Base-by-base conservation (phyloP, 92 coral and sea anemone species). In the Montipora capitata region DNA sequence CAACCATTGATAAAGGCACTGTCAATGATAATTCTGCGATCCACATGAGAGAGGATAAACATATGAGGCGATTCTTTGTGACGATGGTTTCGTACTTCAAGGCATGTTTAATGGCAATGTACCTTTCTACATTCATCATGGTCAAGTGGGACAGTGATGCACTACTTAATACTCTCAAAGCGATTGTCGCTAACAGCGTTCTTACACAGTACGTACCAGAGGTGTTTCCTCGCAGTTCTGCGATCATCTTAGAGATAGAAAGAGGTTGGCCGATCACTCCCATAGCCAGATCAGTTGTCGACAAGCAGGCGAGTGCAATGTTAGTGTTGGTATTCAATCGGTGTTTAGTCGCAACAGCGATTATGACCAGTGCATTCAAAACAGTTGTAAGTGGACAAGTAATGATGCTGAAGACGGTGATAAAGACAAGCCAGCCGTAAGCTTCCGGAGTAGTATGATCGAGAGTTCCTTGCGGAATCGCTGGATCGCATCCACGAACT, bases 331-430 rank as follows among this genome's bases (percentile, higher is more conserved):
- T 51, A 13, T 35, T 54, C 27, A 76, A 66, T 11, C 44, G 80
- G 5, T 62, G 16, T 76, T 57, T 76, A 16, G 45, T 51, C 2
- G 20, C 11, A 13, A 76, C 80, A 10, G 80, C 80, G 18, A 76
- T 10, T 13, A 51, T 57, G 44, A 51, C 65, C 8, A 76, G 49
- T 4, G 35, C 16, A 13, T 76, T 76, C 65, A 76, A 40, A 9
- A 76, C 3, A 76, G 56, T 76, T 45, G 12, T 76, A 27, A 76
- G 12, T 2, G 80, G 80, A 40, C 80, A 76, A 4, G 38, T 76
- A 10, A 40, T 54, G 4, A 14, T 54, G 44, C 14, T 57, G 3
- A 73, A 0, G 16, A 17, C 7, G 13, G 56, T 41, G 7, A 71
- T 3, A 15, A 42, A 17, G 10, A 72, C 58, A 10, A 72, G 56